Conservation (phyloP, 92 coral and sea anemone genomes). For the Pocillopora grandis region DNA sequence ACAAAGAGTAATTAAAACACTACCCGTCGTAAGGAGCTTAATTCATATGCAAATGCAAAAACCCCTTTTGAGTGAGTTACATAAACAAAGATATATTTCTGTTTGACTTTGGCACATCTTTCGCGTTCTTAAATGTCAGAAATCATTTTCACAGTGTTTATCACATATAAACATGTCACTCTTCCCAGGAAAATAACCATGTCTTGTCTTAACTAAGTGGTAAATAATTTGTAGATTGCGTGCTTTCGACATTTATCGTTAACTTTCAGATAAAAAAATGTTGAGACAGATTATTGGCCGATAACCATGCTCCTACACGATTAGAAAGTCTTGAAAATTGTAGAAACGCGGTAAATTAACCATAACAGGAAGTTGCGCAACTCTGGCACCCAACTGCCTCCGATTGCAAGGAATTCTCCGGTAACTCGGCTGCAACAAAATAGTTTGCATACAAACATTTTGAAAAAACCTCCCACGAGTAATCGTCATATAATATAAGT, state of each 20-base stretch:
- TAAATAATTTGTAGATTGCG: not conserved
- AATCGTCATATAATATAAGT: not conserved
- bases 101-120: not conserved
- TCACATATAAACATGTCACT: constrained; percentile 1
- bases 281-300: not conserved
- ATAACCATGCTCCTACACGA: not conserved
- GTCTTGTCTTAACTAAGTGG: constrained; percentile 9
- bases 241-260: not conserved
- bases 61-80: not conserved
- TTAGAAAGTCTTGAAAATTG: not conserved
- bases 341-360: not conserved
- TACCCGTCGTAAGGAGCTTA: not conserved
- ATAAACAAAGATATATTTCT: constrained; percentile 24
- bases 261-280: not conserved
- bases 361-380: not conserved
- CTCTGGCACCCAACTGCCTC: not conserved
- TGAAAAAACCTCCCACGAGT: not conserved
- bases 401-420: not conserved
- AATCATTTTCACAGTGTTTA: constrained; percentile 22
- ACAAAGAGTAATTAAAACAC: constrained; percentile 39
- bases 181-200: not conserved
- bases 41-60: constrained; percentile 32
- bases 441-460: not conserved
- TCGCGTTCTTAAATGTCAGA: constrained; percentile 32
- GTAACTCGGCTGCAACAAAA: not conserved